Base-by-base conservation (phyloP, 2,113 vertebrate genomes). In the Thinocorus orbignyianus region DNA sequence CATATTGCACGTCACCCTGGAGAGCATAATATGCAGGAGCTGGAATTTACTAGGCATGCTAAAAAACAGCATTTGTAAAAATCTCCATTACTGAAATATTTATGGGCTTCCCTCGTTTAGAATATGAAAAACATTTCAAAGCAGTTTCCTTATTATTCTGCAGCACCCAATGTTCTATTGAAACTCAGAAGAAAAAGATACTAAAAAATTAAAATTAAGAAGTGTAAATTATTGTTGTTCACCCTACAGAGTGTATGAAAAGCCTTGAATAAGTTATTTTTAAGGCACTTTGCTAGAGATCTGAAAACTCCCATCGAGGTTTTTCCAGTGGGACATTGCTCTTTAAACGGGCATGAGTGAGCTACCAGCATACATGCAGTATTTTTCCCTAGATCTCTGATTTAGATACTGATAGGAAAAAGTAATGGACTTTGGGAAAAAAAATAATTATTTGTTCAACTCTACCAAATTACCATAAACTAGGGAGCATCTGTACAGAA, bases 71-170 rank as follows among this genome's bases (percentile, higher is more conserved):
- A 39, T 90, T 97, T 95, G 12, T 48, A 94, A 94, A 97, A 97
- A 52, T 14, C 20, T 82, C 42, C 28, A 84, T 52, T 57, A 74
- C 54, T 95, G 86, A 97, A 97, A 95, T 94, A 97, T 96, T 97
- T 96, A 95, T 61, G 78, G 15, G 17, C 8, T 94, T 95, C 55
- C 33, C n/a, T 62, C 73, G 65, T 91, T 92, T 91, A 61, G 72
- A 96, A 85, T 88, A 69, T 58, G 73, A 92, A 92, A 84, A 92
- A 22, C 73, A 39, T 71, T 73, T 64, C 37, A 52, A 86, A 70
- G 1, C 25, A 69, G 30, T 26, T 35, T 89, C 46, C 76, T 15
- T 41, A 65, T 20, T 66, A 70, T 24, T 77, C 57, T 42, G n/a
- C 13, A 92, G 46, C 20, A 64, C n/a, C 78, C 5, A 11, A 69